These are phyloP conservation scores for Drosophila orena DNA, from an alignment of 1,140 invertebrate genomes.

Conservation along the genomic window DNA sequence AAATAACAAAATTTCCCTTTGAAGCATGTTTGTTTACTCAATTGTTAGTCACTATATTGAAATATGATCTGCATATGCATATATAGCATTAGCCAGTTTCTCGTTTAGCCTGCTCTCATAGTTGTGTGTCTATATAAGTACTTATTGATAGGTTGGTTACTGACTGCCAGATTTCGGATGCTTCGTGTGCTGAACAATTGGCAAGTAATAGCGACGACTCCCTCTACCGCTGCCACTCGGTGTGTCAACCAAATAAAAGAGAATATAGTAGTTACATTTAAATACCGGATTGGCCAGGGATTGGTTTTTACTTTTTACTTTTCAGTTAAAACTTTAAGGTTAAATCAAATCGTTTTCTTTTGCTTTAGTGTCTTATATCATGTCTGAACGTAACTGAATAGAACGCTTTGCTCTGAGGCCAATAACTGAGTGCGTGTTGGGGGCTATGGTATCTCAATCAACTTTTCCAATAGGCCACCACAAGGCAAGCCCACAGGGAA, in stretches of 20 bases:
- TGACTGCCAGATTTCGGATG: conserved; percentile 50
- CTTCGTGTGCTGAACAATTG: conserved; percentile 81
- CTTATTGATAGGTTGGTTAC: conserved; percentile 55
- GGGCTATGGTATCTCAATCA: conserved; percentile 55
- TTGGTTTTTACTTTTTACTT: conserved; percentile 7
- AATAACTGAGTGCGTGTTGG: conserved; percentile 26
- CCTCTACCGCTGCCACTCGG: conserved; percentile 34
- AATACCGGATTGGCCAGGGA: conserved; percentile 44
- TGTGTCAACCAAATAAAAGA: conserved; percentile 50
- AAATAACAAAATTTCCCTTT: conserved; percentile 82
- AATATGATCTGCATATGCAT: conserved; percentile 58
- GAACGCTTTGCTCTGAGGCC: conserved; percentile 53
- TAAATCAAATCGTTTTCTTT: conserved; percentile 49
- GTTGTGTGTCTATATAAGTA: conserved; percentile 38
- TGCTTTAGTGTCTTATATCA: conserved; percentile 80
- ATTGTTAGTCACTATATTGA: conserved; percentile 55
- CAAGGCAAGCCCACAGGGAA: conserved; percentile 46
- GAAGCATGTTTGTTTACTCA: conserved; percentile 52
- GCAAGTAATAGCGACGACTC: conserved; percentile 55
- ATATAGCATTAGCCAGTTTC: conserved; percentile 60
- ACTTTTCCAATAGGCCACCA: conserved; percentile 66
- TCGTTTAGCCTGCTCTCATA: conserved; percentile 48
- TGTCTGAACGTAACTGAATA: conserved; percentile 75
- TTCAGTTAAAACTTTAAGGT: conserved; percentile 41
- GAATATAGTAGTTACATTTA: conserved; percentile 52